Percentiles rank a stretch among this genome's conserved stretches.
These are phyloP conservation scores for Eilema caniola DNA, from an alignment of 2,888 invertebrate genomes.

Conservation along the genomic window DNA sequence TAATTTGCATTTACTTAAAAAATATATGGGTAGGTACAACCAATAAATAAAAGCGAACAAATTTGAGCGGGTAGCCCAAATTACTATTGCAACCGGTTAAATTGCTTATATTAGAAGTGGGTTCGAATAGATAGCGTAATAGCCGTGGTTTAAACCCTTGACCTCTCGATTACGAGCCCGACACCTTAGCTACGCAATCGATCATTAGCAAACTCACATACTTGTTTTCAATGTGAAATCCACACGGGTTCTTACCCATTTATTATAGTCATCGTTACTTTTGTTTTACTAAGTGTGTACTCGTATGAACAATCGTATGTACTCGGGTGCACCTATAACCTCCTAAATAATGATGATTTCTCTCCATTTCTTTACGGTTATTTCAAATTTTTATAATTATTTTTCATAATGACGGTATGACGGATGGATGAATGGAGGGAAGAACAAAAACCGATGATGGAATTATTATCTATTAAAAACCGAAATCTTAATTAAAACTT, in stretches of 20 bases:
- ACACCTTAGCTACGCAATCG: background rate
- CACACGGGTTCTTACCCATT: too few relatives aligned
- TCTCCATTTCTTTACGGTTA: background rate
- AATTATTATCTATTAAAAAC: slow-evolving; percentile 3
- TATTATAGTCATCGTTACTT: too few relatives aligned
- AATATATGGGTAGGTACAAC: too few relatives aligned
- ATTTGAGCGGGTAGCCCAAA: background rate
- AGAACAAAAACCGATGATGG: background rate
- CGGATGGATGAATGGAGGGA: background rate
- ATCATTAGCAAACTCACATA: background rate
- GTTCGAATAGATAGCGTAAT: background rate
- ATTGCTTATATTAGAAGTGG: too few relatives aligned
- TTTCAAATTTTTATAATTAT: background rate
- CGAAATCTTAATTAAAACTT: slow-evolving; percentile 7
- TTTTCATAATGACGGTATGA: background rate
- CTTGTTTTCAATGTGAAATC: background rate
- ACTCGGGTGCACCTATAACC: background rate
- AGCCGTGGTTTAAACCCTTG: background rate
- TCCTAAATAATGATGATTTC: too few relatives aligned
- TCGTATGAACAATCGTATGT: background rate
- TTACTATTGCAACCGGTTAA: background rate
- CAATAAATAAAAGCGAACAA: background rate
- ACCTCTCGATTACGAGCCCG: background rate
- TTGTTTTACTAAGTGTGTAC: background rate
- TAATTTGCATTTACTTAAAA: too few relatives aligned